Base-by-base conservation (phyloP, 2,888 invertebrate species). In the Agonopterix subpropinquella region DNA sequence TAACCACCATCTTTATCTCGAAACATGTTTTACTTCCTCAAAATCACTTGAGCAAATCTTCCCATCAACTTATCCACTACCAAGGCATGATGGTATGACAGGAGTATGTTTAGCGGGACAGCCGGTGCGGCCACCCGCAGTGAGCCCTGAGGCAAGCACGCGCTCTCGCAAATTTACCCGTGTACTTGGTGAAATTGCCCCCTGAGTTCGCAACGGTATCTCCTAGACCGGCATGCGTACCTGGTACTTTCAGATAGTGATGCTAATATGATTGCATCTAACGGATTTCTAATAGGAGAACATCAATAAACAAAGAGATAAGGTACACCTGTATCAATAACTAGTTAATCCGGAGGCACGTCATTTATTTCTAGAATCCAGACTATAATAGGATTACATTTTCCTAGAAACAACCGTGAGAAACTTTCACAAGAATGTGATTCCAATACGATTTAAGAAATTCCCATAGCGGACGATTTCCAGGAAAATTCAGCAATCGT, bases 101-200 rank as follows among this genome's bases (percentile, higher is more conserved):
- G 66, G 64, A 74, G 75, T 73, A 65, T 62, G 68, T 70, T 75
- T 73, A 76, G 73, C 70, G 66, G 62, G 67, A 64, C 65, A 66
- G 58, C 61, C 58, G 53, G 57, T 49, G 55, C 65, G 80, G 65
- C 85, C 86, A 84, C 84, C 81, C 82, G 77, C 75, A 64, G 76
- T 47, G 77, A 58, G 62, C 71, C 81, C 76, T 56, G 64, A 43
- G 81, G 83, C 82, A 57, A 69, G 73, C 85, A 84, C 83, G 85
- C 78, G 80, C 72, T 68, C 64, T 64, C 58, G 65, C 68, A 65
- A 75, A 71, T 65, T 70, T 62, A 56, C 61, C 56, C 56, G 5
- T 54, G 50, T 52, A 53, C 49, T 55, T 56, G 52, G 62, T 56
- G 61, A 67, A 69, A 62, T 66, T 52, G 45, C 47, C 47, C 49